A percentile compares a stretch with the other conserved stretches of the same genome.
Evolutionary conservation across 2,113 vertebrate genomes (phyloP).

Genomic region (Psilopogon haemacephalus): DNA sequence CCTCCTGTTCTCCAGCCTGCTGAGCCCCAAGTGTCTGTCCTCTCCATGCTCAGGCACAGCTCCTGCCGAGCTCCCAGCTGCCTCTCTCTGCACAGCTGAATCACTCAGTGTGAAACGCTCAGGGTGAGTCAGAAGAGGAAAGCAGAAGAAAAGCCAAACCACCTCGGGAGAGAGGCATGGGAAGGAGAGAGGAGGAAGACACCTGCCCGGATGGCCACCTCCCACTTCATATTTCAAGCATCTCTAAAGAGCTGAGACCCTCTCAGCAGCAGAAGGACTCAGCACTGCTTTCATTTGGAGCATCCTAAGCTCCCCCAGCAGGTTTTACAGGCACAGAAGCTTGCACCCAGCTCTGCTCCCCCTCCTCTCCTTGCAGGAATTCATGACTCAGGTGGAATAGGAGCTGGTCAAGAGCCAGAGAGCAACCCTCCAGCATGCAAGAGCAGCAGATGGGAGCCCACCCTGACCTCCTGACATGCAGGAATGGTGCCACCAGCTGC

Average conservation of each 20-base stretch:
- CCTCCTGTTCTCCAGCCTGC: too few species aligned
- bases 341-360: neutral
- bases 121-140: neutral
- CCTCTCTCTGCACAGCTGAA: neutral
- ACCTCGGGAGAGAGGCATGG: neutral
- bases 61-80: neutral
- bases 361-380: neutral
- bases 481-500: too few species aligned
- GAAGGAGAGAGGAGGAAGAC: slow-evolving; percentile 27
- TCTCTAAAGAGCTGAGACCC: neutral
- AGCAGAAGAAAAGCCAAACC: neutral
- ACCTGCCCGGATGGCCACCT: neutral
- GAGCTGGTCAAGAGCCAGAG: too few species aligned
- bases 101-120: neutral
- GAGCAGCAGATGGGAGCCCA: too few species aligned
- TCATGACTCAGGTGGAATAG: too few species aligned
- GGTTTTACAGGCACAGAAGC: neutral
- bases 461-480: too few species aligned
- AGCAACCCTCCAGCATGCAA: neutral
- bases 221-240: neutral
- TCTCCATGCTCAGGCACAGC: too few species aligned
- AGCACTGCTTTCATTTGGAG: rapidly evolving
- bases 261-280: neutral
- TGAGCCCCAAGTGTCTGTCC: too few species aligned
- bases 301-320: neutral